phyloP scores from a whole-genome alignment of 2,113 vertebrate species.

The Anarrhichthys ocellatus region DNA sequence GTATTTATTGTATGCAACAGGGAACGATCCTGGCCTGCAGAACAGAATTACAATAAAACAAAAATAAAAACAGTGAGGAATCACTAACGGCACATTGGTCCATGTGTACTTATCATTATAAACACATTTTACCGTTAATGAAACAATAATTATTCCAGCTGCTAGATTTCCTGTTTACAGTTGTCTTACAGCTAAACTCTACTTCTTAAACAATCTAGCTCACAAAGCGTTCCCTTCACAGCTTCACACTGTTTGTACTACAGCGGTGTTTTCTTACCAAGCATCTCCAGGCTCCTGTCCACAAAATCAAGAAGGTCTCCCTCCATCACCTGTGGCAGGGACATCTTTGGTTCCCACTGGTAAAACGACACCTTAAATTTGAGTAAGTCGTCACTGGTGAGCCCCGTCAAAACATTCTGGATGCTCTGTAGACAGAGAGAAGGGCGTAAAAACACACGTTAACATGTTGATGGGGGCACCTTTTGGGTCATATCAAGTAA shows the following conservation, averaged over 20 bases:
- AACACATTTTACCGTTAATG: neutral
- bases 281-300: conserved; percentile 74
- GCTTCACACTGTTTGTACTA: neutral
- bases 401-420: conserved; percentile 24
- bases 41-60: conserved; percentile 4
- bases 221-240: neutral
- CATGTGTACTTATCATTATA: neutral
- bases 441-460: neutral
- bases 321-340: conserved; percentile 32
- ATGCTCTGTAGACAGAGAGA: conserved; percentile 66
- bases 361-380: conserved; percentile 55
- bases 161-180: neutral
- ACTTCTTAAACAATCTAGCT: neutral
- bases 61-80: neutral
- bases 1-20: conserved; percentile 56
- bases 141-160: neutral
- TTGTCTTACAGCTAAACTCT: neutral
- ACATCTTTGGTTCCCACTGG: neutral
- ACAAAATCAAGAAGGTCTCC: conserved; percentile 80
- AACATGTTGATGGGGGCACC: neutral
- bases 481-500: neutral
- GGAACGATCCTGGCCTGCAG: conserved; percentile 62
- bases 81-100: neutral
- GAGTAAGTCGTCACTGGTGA: conserved; percentile 46
- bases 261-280: conserved; percentile 51